Percentiles rank a stretch among this genome's conserved stretches.
Conservation (phyloP, 1,140 invertebrate genomes). For the Portunus trituberculatus region DNA sequence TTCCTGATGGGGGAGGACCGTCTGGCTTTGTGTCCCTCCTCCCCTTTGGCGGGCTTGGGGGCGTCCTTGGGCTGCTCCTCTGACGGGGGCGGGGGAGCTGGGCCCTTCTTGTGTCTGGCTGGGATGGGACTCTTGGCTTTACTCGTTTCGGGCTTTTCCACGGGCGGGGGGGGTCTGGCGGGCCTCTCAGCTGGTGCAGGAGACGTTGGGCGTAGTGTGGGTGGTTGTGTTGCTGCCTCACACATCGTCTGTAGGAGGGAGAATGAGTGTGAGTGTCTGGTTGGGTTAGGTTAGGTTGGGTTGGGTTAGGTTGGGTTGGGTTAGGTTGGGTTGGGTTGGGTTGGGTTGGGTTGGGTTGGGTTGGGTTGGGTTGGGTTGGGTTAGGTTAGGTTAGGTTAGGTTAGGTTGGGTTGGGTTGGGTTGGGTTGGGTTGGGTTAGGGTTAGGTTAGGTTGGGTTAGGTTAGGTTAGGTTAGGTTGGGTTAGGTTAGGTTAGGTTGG, state of each 20-base stretch:
- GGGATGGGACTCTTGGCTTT: conserved; percentile 61
- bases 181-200: not conserved
- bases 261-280: too few relatives aligned
- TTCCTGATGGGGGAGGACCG: not conserved
- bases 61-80: not conserved
- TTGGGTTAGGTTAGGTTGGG: not conserved
- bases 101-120: conserved; percentile 68
- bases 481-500: not conserved
- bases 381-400: not conserved
- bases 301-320: too few relatives aligned
- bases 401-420: too few relatives aligned
- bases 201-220: conserved; percentile 47
- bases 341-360: not conserved
- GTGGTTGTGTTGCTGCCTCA: conserved; percentile 58
- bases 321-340: too few relatives aligned
- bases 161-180: conserved; percentile 31
- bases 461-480: too few relatives aligned
- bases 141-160: conserved; percentile 46
- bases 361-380: too few relatives aligned
- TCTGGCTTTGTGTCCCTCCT: not conserved
- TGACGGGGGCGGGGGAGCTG: conserved; percentile 58
- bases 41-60: not conserved
- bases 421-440: too few relatives aligned
- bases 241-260: conserved; percentile 59
- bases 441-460: too few relatives aligned